Evolutionary conservation across 2,113 vertebrate genomes (phyloP).

Genomic region (Dasyprocta punctata): DNA sequence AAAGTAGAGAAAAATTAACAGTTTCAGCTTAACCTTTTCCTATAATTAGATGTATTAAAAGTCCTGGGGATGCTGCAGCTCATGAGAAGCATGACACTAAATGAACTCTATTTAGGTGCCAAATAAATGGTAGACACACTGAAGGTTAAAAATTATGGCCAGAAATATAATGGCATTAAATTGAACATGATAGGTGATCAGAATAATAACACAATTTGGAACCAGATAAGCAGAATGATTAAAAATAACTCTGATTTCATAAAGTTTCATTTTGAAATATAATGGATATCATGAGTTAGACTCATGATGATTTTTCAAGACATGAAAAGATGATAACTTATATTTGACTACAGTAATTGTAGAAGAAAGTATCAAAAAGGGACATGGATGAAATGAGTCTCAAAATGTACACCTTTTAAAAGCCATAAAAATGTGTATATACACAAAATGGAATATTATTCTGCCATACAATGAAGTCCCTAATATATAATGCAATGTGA

Average conservation of each 20-base stretch:
- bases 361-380: slow-evolving; percentile 2
- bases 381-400: slow-evolving; percentile 9
- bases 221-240: not conserved
- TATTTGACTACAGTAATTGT: not conserved
- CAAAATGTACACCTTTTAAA: not conserved
- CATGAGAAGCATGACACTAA: not conserved
- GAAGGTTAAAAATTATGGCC: not conserved
- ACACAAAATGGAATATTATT: not conserved
- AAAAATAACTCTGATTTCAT: slow-evolving; percentile 6
- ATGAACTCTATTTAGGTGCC: not conserved
- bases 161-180: slow-evolving; percentile 1
- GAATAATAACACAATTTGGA: slow-evolving; percentile 2
- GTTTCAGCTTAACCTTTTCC: not conserved
- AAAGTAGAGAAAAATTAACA: not conserved
- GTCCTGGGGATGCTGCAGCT: not conserved
- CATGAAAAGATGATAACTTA: not conserved
- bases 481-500: not conserved
- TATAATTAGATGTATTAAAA: not conserved
- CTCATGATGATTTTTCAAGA: slow-evolving; percentile 10
- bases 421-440: not conserved
- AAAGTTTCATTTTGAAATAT: not conserved
- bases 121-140: not conserved
- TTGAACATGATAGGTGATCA: not conserved
- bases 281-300: not conserved
- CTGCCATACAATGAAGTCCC: not conserved